phyloP scores from a whole-genome alignment of 2,113 vertebrate species.

The Epinephelus moara region DNA sequence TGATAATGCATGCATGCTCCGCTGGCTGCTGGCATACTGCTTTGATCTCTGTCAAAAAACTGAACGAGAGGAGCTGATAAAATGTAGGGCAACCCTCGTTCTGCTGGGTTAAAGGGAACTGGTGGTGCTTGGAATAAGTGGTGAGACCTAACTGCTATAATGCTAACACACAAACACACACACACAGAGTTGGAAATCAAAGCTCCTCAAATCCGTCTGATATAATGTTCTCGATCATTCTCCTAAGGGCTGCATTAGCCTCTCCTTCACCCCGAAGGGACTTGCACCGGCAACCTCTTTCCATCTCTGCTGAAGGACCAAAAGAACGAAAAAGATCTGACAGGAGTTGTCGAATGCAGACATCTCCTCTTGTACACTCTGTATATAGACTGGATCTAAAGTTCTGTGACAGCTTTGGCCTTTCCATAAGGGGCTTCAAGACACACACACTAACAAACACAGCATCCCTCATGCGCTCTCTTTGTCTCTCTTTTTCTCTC shows the following conservation, averaged over 20 bases:
- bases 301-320: slow-evolving; percentile 23
- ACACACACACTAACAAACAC: slow-evolving; percentile 41
- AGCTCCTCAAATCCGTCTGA: slow-evolving; percentile 23
- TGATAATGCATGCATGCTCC: slow-evolving; percentile 76
- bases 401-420: slow-evolving; percentile 72
- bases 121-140: slow-evolving; percentile 43
- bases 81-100: slow-evolving; percentile 73
- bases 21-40: slow-evolving; percentile 61
- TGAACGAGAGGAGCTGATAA: slow-evolving; percentile 67
- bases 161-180: slow-evolving; percentile 19
- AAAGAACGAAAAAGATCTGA: slow-evolving; percentile 25
- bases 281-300: slow-evolving; percentile 37
- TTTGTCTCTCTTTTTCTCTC: slow-evolving; percentile 39
- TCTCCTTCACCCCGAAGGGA: slow-evolving; percentile 27
- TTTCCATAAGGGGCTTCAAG: slow-evolving; percentile 69
- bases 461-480: slow-evolving; percentile 24
- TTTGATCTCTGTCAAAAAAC: slow-evolving; percentile 77
- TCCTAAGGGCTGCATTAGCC: slow-evolving; percentile 5
- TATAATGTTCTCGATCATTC: slow-evolving; percentile 33
- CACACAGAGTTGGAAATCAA: slow-evolving; percentile 33
- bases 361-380: slow-evolving; percentile 39
- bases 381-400: slow-evolving; percentile 67
- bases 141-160: slow-evolving; percentile 28
- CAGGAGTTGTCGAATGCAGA: slow-evolving; percentile 25
- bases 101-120: slow-evolving; percentile 60